phyloP scores from a whole-genome alignment of 2,888 invertebrate species.

The Xiphydria camelus region DNA sequence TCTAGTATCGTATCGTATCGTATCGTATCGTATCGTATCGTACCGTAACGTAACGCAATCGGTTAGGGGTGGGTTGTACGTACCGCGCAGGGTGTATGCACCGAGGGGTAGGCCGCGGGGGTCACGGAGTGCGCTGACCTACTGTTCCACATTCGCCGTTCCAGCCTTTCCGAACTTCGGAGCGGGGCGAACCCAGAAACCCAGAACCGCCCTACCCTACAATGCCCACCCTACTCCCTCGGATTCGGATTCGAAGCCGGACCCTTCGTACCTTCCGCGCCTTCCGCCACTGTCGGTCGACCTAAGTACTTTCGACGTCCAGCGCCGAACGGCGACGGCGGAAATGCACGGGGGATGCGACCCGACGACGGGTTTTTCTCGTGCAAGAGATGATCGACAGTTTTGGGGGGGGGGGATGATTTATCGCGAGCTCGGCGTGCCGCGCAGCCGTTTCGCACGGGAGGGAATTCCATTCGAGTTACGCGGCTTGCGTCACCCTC shows the following conservation, averaged over 20 bases:
- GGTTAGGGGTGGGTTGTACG: conserved; percentile 12
- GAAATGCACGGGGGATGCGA: background rate
- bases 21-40: conserved; percentile 21
- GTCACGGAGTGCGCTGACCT: conserved; percentile 57
- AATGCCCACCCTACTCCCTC: background rate
- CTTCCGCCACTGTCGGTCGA: no score
- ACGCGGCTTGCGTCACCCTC: no score
- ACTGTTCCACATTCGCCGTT: conserved; percentile 54
- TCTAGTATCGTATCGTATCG: conserved; percentile 26
- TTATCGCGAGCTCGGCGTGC: no score
- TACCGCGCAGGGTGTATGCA: conserved; percentile 23
- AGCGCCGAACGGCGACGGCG: background rate
- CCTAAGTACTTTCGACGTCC: no score
- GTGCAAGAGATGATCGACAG: no score
- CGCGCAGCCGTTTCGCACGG: no score
- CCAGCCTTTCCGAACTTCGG: conserved; percentile 51
- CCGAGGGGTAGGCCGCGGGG: conserved; percentile 43
- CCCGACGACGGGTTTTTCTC: conserved; percentile 2
- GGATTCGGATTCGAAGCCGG: background rate
- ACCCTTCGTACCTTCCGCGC: no score
- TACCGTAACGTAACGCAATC: background rate
- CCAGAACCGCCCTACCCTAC: conserved; percentile 20
- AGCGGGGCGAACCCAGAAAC: conserved; percentile 43
- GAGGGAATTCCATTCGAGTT: no score
- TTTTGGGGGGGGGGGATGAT: no score